Evolutionary conservation across 2,888 invertebrate species (phyloP).

Genomic region (Cheilosia urbana): DNA sequence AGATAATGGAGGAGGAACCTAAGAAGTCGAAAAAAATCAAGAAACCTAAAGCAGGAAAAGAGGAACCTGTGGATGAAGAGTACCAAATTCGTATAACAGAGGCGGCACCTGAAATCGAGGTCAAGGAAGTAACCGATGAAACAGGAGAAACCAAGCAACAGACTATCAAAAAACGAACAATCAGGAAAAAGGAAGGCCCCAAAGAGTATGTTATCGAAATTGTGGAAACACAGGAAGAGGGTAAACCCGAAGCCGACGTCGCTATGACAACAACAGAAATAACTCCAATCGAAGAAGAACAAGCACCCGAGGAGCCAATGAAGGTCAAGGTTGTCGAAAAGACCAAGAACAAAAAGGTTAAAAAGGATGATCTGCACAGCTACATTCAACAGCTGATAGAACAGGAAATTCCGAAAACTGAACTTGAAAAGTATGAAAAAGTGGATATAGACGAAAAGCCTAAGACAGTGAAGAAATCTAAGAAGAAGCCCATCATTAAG

Average conservation of each 20-base stretch:
- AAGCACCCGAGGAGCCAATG: constrained; percentile 76
- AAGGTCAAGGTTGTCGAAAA: constrained; percentile 79
- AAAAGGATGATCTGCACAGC: constrained; percentile 79
- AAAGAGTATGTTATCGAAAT: constrained; percentile 84
- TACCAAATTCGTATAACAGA: constrained; percentile 80
- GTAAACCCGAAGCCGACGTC: constrained; percentile 83
- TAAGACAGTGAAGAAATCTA: constrained; percentile 81
- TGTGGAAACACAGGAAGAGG: constrained; percentile 82
- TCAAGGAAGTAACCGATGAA: constrained; percentile 82
- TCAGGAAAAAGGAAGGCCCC: constrained; percentile 83
- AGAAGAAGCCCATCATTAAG: constrained; percentile 79
- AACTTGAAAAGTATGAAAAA: constrained; percentile 82
- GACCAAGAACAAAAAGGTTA: constrained; percentile 79
- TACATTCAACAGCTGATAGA: constrained; percentile 81
- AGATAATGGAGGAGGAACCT: constrained; percentile 70
- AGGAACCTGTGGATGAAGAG: constrained; percentile 70
- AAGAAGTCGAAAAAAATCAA: constrained; percentile 76
- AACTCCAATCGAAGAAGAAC: constrained; percentile 77
- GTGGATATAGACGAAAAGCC: constrained; percentile 79
- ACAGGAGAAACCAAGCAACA: constrained; percentile 79
- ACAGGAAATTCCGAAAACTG: constrained; percentile 81
- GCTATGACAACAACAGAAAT: constrained; percentile 83
- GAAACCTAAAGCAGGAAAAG: constrained; percentile 69
- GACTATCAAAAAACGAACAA: constrained; percentile 81
- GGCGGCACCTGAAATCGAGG: constrained; percentile 81